These are phyloP conservation scores for Beris chalybata DNA, from an alignment of 2,888 invertebrate species.

Conservation along the genomic window DNA sequence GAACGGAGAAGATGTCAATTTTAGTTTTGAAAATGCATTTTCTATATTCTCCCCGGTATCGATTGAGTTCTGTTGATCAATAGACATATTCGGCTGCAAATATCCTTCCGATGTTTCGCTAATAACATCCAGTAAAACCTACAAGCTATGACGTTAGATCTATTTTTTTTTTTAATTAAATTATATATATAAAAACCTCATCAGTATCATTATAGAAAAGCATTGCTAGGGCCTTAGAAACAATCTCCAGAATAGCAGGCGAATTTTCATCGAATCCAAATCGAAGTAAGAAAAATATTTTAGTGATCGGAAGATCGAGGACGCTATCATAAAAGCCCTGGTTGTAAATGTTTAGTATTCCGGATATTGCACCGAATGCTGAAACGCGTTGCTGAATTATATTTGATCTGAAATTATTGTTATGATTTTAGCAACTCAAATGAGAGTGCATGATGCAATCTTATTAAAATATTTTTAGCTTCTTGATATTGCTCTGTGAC, in stretches of 20 bases:
- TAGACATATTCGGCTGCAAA: slow-evolving; percentile 63
- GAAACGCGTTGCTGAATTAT: slow-evolving; percentile 82
- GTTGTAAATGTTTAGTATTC: slow-evolving; percentile 71
- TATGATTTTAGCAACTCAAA: too few relatives aligned
- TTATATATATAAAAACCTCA: slow-evolving; percentile 59
- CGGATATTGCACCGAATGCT: slow-evolving; percentile 77
- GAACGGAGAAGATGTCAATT: slow-evolving; percentile 47
- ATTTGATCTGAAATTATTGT: slow-evolving; percentile 60
- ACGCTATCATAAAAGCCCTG: slow-evolving; percentile 77
- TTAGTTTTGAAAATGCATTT: slow-evolving; percentile 58
- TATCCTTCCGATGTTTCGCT: slow-evolving; percentile 68
- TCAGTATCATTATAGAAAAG: slow-evolving; percentile 77
- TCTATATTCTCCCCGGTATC: slow-evolving; percentile 60
- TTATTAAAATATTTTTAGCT: too few relatives aligned
- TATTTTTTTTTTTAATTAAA: background rate
- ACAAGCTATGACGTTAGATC: slow-evolving; percentile 8
- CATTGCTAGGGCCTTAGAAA: slow-evolving; percentile 73
- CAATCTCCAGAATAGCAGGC: slow-evolving; percentile 71
- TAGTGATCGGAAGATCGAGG: slow-evolving; percentile 74
- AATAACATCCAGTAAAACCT: slow-evolving; percentile 67
- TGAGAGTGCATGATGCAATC: too few relatives aligned
- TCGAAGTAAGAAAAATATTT: slow-evolving; percentile 77
- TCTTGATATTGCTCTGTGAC: too few relatives aligned
- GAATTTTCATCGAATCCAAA: slow-evolving; percentile 86
- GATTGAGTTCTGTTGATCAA: slow-evolving; percentile 51